A percentile compares a stretch with the other conserved stretches of the same genome.
These are phyloP conservation scores for Philopotamus ludificatus DNA, from an alignment of 1,140 invertebrate genomes.

Conservation along the genomic window DNA sequence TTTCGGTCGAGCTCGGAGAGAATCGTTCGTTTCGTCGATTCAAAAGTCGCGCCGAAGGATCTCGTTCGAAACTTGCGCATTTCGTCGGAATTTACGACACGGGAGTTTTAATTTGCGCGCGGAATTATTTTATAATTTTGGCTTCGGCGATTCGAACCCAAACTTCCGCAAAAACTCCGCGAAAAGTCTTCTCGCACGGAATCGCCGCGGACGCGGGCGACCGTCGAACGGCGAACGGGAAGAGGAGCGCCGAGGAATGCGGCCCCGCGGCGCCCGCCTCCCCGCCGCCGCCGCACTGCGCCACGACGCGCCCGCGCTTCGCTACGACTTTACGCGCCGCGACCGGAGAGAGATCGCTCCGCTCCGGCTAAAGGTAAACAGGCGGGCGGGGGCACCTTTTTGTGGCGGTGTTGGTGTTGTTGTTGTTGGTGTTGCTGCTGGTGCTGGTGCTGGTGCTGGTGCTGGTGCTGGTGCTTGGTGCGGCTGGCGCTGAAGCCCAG, in stretches of 20 bases:
- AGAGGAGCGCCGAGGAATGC: too few relatives aligned
- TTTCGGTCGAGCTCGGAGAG: too few relatives aligned
- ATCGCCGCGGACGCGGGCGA: neutral
- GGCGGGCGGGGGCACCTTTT: neutral
- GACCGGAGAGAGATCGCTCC: too few relatives aligned
- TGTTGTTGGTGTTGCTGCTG: neutral
- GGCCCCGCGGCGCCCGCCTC: neutral
- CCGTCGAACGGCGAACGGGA: slow-evolving; percentile 1
- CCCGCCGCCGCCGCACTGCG: neutral
- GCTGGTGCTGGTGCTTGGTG: slow-evolving; percentile 50
- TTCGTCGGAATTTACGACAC: slow-evolving; percentile 4
- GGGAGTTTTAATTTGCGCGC: neutral
- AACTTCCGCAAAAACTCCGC: too few relatives aligned
- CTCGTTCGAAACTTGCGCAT: slow-evolving; percentile 9
- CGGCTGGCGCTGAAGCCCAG: slow-evolving; percentile 53
- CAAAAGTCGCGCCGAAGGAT: too few relatives aligned
- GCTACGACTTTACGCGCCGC: too few relatives aligned
- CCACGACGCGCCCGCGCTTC: too few relatives aligned
- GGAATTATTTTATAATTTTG: too few relatives aligned
- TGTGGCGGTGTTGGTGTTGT: slow-evolving; percentile 20
- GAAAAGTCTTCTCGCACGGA: too few relatives aligned
- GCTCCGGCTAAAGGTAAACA: too few relatives aligned
- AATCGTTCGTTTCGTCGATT: too few relatives aligned
- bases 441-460: slow-evolving; percentile 41
- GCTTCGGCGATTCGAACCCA: too few relatives aligned